Evolutionary conservation across 2,797 vertebrate species (phyloP), one percentile per base, ranked within the genome.

Genomic region (Lepidocolaptes lacrymiger): DNA sequence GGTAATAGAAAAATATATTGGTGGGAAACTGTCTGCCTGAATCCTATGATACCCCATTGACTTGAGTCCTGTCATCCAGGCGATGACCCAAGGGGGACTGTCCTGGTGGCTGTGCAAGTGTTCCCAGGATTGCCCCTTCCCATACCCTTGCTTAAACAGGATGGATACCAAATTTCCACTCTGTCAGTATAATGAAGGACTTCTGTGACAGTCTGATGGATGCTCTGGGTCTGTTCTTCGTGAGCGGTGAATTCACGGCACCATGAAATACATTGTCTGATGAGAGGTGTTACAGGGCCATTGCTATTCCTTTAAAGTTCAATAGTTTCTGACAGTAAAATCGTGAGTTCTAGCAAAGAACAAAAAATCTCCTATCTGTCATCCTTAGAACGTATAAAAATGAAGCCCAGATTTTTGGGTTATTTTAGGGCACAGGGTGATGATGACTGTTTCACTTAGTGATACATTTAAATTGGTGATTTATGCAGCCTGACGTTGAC

Each of bases 391-490:
- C 1, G 4, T 32, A 46, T 17, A 89, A 77, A 80, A 94, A 95
- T 34, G 51, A 94, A 97, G 66, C 78, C 74, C 85, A 68, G 52
- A 89, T 93, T 95, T 97, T 93, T 75, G 78, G 90, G 89, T 71
- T 96, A 93, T 97, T 93, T 76, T 89, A 94, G 90, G 94, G 93
- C 77, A 89, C 86, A 73, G 78, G 55, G 94, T 52, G 79, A 74
- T 79, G 85, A 56, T 91, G 86, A 48, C 74, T 95, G 48, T 93
- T 94, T 94, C 88, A 88, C 82, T 97, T 95, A 96, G 95, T 74
- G 92, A 94, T 96, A 88, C 74, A 63, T 97, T 96, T 95, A 92
- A 92, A 95, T 77, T 32, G 81, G 59, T 97, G 97, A 97, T 98
- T 97, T 97, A 97, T 97, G 86, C 75, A 94, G 86, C 80, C 79